Percentiles rank a stretch among this genome's conserved stretches.
These are phyloP conservation scores for Neria commutata DNA, from an alignment of 2,888 invertebrate species.

Conservation along the genomic window DNA sequence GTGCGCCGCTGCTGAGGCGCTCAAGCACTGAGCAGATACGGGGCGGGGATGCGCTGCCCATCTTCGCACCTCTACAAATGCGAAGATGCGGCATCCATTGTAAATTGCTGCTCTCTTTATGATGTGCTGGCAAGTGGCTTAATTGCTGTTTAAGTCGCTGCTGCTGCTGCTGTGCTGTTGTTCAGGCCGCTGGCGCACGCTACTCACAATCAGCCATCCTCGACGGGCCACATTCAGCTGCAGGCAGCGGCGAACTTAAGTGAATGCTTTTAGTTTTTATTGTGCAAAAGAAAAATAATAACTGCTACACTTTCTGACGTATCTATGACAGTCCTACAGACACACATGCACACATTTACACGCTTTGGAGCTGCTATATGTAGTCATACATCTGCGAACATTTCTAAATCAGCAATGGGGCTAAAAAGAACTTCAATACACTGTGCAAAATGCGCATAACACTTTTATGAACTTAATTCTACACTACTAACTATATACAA, in stretches of 20 bases:
- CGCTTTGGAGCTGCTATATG: too few relatives aligned
- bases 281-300: not conserved
- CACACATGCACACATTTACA: too few relatives aligned
- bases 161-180: too few relatives aligned
- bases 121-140: slow-evolving; percentile 2
- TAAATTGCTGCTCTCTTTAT: not conserved
- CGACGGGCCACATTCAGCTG: not conserved
- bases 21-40: not conserved
- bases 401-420: too few relatives aligned
- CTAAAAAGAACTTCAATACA: too few relatives aligned
- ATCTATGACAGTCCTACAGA: slow-evolving; percentile 8
- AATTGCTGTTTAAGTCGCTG: slow-evolving; percentile 4
- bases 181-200: not conserved
- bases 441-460: too few relatives aligned
- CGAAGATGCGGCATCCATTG: not conserved
- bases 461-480: too few relatives aligned
- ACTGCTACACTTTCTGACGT: slow-evolving; percentile 20
- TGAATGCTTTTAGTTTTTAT: not conserved
- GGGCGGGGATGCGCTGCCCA: not conserved
- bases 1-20: not conserved
- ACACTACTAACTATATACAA: too few relatives aligned
- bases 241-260: not conserved
- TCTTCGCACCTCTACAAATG: not conserved
- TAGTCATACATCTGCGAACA: too few relatives aligned
- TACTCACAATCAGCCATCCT: slow-evolving; percentile 20